A percentile compares a stretch with the other conserved stretches of the same genome.
Conservation (phyloP, 2,797 vertebrate species). For the Natrix natrix region DNA sequence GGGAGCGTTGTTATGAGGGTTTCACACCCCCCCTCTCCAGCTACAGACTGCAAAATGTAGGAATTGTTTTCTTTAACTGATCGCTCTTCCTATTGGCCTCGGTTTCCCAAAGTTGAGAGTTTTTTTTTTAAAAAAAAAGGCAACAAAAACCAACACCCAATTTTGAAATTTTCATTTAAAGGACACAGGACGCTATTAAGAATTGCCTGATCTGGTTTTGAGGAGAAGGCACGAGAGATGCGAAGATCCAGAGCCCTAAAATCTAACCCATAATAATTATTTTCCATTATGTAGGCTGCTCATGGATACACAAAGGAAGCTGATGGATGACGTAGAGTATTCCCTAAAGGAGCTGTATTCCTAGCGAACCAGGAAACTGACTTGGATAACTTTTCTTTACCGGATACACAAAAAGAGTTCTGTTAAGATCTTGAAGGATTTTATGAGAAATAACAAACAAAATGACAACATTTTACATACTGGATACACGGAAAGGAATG, state of each 20-base stretch:
- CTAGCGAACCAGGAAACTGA: not conserved
- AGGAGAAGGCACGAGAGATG: not conserved
- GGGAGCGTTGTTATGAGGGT: not conserved
- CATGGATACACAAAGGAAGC: not conserved
- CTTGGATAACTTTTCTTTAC: not conserved
- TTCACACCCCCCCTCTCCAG: no score
- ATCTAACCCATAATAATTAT: not conserved
- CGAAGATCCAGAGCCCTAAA: not conserved
- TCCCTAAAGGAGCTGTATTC: not conserved
- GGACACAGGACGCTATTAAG: not conserved
- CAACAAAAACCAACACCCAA: not conserved
- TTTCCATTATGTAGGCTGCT: not conserved
- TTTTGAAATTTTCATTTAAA: not conserved
- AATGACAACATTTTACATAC: not conserved
- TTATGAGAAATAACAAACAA: not conserved
- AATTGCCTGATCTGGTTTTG: not conserved
- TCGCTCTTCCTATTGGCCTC: not conserved
- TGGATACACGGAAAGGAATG: not conserved
- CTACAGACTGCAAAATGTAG: not conserved
- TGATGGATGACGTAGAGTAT: not conserved
- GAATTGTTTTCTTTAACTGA: not conserved
- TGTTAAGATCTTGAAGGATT: not conserved
- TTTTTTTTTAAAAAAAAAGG: not conserved
- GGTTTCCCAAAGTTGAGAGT: not conserved
- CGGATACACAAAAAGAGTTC: not conserved